Evolutionary conservation across 2,888 invertebrate genomes (phyloP).

Genomic region (Gnatocerus cornutus): DNA sequence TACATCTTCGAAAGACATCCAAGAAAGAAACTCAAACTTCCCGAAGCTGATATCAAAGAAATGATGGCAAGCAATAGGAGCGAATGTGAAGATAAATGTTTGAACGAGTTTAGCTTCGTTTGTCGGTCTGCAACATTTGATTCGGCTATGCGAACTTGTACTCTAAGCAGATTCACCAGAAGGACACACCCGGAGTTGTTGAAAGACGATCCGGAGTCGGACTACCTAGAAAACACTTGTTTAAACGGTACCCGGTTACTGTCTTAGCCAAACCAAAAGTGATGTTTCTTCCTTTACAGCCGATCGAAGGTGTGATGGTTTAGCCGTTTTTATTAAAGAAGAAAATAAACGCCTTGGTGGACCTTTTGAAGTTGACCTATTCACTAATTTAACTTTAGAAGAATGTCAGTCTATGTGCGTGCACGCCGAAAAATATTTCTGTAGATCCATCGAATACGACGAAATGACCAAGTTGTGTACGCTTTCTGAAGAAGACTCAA

Average conservation of each 20-base stretch:
- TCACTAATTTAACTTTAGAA: conserved; percentile 88
- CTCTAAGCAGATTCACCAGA: conserved; percentile 86
- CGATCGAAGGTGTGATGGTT: conserved; percentile 88
- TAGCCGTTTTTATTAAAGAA: conserved; percentile 91
- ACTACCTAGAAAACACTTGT: conserved; percentile 94
- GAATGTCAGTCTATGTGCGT: conserved; percentile 93
- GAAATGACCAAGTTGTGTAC: conserved; percentile 90
- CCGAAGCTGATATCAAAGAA: conserved; percentile 88
- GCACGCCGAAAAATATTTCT: conserved; percentile 90
- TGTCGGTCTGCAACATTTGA: conserved; percentile 92
- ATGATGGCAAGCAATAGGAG: conserved; percentile 89
- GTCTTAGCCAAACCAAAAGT: background rate
- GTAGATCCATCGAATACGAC: conserved; percentile 92
- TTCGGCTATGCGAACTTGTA: conserved; percentile 84
- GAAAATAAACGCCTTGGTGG: conserved; percentile 91
- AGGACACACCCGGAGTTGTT: conserved; percentile 89
- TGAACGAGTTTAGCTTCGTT: conserved; percentile 91
- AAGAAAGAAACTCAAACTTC: conserved; percentile 86
- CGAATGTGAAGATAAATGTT: conserved; percentile 92
- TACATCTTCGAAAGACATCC: conserved; percentile 93
- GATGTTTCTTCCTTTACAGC: conserved; percentile 72
- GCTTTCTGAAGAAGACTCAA: conserved; percentile 93
- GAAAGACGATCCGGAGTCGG: conserved; percentile 89
- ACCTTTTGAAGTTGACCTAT: conserved; percentile 91
- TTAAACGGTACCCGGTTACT: conserved; percentile 80